phyloP scores from a whole-genome alignment of 1,140 invertebrate genomes.

The Cydia amplana region DNA sequence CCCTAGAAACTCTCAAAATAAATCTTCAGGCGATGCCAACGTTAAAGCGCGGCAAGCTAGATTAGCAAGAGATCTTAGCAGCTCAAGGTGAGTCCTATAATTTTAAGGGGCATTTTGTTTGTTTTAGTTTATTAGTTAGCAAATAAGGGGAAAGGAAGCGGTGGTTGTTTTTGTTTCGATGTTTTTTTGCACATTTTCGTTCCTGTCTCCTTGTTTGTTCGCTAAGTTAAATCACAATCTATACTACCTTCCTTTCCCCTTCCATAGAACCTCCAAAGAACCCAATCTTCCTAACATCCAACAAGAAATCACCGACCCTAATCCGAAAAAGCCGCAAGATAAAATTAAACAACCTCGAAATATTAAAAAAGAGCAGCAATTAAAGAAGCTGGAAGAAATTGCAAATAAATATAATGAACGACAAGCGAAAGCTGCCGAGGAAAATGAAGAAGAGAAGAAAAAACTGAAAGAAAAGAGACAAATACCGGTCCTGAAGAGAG shows the following conservation, averaged over 20 bases:
- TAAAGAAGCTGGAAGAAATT: conserved; percentile 68
- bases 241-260: conserved; percentile 71
- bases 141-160: conserved; percentile 79
- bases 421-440: conserved; percentile 45
- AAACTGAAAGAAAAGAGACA: conserved; percentile 44
- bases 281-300: conserved; percentile 45
- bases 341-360: conserved; percentile 53
- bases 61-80: conserved; percentile 68
- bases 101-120: conserved; percentile 25
- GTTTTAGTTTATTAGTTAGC: conserved; percentile 42
- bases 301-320: conserved; percentile 54
- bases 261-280: conserved; percentile 64
- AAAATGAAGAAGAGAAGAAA: conserved; percentile 35
- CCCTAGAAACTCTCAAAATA: conserved; percentile 54
- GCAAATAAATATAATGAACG: conserved; percentile 63
- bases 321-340: conserved; percentile 47
- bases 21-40: conserved; percentile 66
- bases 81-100: conserved; percentile 56
- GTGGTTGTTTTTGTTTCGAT: conserved; percentile 37
- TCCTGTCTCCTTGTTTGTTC: conserved; percentile 77
- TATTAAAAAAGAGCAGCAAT: conserved; percentile 59
- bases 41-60: conserved; percentile 68
- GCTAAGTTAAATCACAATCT: conserved; percentile 38
- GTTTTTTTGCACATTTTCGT: conserved; percentile 43
- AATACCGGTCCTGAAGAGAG: conserved; percentile 47